A percentile compares a stretch with the other conserved stretches of the same genome.
Evolutionary conservation across 2,888 invertebrate species (phyloP).

Genomic region (Penaeus monodon): DNA sequence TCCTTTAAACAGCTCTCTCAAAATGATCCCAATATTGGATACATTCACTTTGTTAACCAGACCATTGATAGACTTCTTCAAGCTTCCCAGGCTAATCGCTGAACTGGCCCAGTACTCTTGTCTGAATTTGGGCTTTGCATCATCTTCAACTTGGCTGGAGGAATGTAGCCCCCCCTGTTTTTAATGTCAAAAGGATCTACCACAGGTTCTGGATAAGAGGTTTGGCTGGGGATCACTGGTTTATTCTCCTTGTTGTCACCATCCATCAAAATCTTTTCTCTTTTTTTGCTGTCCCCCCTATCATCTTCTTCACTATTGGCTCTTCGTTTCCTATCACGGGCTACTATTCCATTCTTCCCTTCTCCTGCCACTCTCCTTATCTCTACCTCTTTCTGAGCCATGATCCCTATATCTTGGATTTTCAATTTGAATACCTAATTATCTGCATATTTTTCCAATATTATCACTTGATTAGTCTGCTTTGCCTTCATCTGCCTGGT

Average conservation of each 20-base stretch:
- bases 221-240: conserved; percentile 22
- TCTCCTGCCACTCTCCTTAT: conserved; percentile 28
- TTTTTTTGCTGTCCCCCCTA: conserved; percentile 10
- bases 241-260: conserved; percentile 23
- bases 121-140: conserved; percentile 97
- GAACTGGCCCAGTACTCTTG: conserved; percentile 90
- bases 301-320: conserved; percentile 29
- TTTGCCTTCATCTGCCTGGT: conserved; percentile 19
- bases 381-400: conserved; percentile 24
- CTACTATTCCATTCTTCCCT: conserved; percentile 26
- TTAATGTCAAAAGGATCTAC: conserved; percentile 83
- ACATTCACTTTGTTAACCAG: conserved; percentile 87
- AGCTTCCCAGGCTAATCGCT: conserved; percentile 98
- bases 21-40: conserved; percentile 77
- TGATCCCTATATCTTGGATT: conserved; percentile 46
- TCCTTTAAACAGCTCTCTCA: conserved; percentile 90
- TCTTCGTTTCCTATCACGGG: not conserved
- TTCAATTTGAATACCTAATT: conserved; percentile 64
- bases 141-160: conserved; percentile 93
- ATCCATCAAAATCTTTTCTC: conserved; percentile 20
- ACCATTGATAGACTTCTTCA: conserved; percentile 98
- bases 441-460: conserved; percentile 66
- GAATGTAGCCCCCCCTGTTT: conserved; percentile 96
- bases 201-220: conserved; percentile 66
- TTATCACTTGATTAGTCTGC: conserved; percentile 59